Evolutionary conservation across 2,888 invertebrate species (phyloP), one percentile per base, ranked within the genome.

Genomic region (Spicauda simplicius): DNA sequence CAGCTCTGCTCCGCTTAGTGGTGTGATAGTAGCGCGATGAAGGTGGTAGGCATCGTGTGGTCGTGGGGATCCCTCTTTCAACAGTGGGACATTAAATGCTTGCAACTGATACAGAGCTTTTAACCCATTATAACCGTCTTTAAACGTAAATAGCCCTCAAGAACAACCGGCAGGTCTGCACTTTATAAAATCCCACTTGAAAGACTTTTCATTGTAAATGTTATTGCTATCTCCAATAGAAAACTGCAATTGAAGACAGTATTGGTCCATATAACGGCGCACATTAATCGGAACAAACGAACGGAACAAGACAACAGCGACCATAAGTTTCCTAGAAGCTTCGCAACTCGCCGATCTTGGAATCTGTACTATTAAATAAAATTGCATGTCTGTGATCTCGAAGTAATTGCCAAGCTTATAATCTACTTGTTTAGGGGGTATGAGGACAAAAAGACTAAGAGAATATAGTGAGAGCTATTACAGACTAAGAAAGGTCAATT

Each of bases 241-340:
- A 56, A 48, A 64, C 55, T 64, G 30, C 64, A 56, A 33, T 64
- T 33, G 64, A 56, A 50, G 56, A 48, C 56, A 64, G 50, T 64
- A 64, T 56, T 64, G 56, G 64, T 33, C 64, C 50, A 57, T 64
- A 64, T 64, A 64, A 57, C 64, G 64, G 64, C 25, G 50, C 64
- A 64, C 64, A 64, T 64, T 64, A 64, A 64, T 64, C 64, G 57
- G 18, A 57, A 52, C 64, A 64, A 64, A 64, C 64, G 64, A 64
- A 64, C 64, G 57, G 62, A 41, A 20, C 33, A 50, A 59, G 64
- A 57, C 64, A 57, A 57, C 50, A 57, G 56, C 56, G 48, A 57
- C 64, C 37, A 50, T 64, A 57, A 64, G 56, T 64, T 57, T 48
- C 12, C 33, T 50, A 33, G 19, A 37, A 64, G 64, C 57, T 64